Evolutionary conservation across 2,888 invertebrate genomes (phyloP).

Genomic region (Aporophyla lueneburgensis): DNA sequence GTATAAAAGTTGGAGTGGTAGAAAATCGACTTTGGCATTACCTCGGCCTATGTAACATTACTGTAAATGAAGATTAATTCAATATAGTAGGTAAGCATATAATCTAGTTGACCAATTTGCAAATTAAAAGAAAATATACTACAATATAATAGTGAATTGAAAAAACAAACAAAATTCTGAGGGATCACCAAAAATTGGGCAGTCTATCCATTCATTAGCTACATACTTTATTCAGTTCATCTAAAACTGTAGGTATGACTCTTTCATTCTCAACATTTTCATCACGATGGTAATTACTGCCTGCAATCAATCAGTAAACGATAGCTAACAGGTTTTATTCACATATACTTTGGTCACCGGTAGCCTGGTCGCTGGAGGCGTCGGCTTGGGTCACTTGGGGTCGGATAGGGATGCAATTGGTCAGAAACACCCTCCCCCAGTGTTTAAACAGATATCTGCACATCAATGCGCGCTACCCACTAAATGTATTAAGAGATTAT

Average conservation of each 20-base stretch:
- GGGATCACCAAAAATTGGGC: background rate
- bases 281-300: slow-evolving; percentile 12
- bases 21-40: too few species aligned
- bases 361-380: slow-evolving; percentile 59
- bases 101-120: background rate
- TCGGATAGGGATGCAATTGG: slow-evolving; percentile 78
- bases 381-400: slow-evolving; percentile 58
- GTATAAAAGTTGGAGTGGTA: too few species aligned
- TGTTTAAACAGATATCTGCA: slow-evolving; percentile 65
- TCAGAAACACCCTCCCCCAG: slow-evolving; percentile 72
- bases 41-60: too few species aligned
- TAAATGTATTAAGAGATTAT: slow-evolving; percentile 57
- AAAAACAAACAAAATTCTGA: background rate
- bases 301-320: slow-evolving; percentile 67
- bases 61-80: background rate
- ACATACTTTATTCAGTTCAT: background rate
- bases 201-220: background rate
- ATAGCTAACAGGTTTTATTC: slow-evolving; percentile 79
- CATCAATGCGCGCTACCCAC: slow-evolving; percentile 54
- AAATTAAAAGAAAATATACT: background rate
- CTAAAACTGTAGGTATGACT: background rate
- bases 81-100: background rate
- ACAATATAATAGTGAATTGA: background rate
- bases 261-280: background rate
- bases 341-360: slow-evolving; percentile 62